Evolutionary conservation across 2,797 vertebrate genomes (phyloP), one percentile per base, ranked within the genome.

Genomic region (Fundulus diaphanus): DNA sequence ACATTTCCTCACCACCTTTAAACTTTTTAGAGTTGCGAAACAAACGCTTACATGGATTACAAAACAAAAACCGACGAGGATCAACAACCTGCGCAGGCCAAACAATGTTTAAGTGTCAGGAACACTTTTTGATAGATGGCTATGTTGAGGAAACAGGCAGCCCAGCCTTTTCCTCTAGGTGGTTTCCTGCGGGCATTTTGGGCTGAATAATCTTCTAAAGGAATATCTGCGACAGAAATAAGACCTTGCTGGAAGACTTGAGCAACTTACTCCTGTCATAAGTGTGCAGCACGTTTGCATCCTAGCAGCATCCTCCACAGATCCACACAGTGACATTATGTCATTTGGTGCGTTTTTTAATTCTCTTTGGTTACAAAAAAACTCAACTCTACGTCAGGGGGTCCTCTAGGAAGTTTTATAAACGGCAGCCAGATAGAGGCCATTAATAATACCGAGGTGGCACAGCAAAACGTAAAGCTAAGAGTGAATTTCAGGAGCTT

Each of bases 161-260:
- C 48, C 51, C 65, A 46, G 79, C 81, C 82, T 89, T 90, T 89
- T 83, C 87, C 83, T 85, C 68, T 83, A 78, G 76, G 72, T 80
- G 85, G 74, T 54, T 89, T 90, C 83, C 86, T 87, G 82, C 51
- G 66, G 74, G 31, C 51, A 0, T 5, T 6, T n/a, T 31, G 52
- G 33, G 52, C 69, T 80, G 51, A 82, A 77, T 77, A 88, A 87
- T 79, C 82, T 37, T 42, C 15, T 3, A 1, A 68, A 75, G 66
- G 35, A 76, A 77, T 57, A 51, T 12, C 61, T 65, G 46, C 48
- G 44, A 51, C 29, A 27, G 6, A 57, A 24, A n/a, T 37, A 40
- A 49, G 20, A 12, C 3, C 13, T 13, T n/a, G 3, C n/a, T 52
- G 27, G 18, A 67, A 56, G 37, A 65, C 7, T 65, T 13, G n/a